Base-by-base conservation (phyloP, 1,140 invertebrate species). In the Trissolcus basalis region DNA sequence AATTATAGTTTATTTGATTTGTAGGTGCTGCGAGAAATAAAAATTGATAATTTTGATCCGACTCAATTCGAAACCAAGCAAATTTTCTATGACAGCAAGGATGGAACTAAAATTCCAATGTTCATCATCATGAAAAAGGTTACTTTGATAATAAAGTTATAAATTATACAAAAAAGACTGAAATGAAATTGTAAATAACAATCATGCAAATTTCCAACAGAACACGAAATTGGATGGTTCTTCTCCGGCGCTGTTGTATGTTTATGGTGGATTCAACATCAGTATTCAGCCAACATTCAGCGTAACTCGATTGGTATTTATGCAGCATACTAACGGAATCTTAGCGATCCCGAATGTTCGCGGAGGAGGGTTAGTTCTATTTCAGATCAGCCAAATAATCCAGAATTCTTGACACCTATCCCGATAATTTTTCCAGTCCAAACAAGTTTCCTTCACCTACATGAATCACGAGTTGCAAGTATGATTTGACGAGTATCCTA, bases 201-300 rank as follows among this genome's bases (percentile, higher is more conserved):
- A n/a, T n/a, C n/a, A n/a, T n/a, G n/a, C n/a, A n/a, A 51, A 35
- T 54, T 54, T 72, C 80, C 84, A 85, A 48, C 78, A 94, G 92
- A 90, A 90, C 77, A 81, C 91, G 13, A 83, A 89, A 32, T 85
- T 89, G 59, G 92, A 96, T 89, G 93, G 93, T 27, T 90, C 89
- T 43, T 93, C 92, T 85, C 95, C 93, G 16, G 94, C 93, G 64
- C 88, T 98, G 10, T 87, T 99, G 12, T 99, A 99, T 88, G 98
- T 97, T 13, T 99, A 99, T 89, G 98, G 98, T 43, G 98, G 98
- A 0, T 99, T 99, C 85, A 98, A 98, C 89, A 93, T 98, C 59
- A 95, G 94, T 80, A 90, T 98, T 64, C 93, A 94, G 81, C 97
- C 98, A 6, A 91, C 91, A 12, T 97, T 96, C 82, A 94, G 93